Base-by-base conservation (phyloP, 2,888 invertebrate species). In the Frankliniella fusca region DNA sequence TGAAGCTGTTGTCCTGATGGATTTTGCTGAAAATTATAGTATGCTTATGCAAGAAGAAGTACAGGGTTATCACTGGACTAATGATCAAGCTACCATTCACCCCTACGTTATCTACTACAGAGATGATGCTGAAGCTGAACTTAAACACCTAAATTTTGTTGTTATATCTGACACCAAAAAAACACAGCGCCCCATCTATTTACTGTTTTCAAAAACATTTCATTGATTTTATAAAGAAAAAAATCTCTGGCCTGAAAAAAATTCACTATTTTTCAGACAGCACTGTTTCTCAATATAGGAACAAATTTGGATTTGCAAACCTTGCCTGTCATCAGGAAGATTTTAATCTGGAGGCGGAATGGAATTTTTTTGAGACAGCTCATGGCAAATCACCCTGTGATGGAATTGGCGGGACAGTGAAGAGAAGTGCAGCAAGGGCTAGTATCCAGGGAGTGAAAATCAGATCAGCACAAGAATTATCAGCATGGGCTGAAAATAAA, bases 401-500 rank as follows among this genome's bases (percentile, higher is more conserved):
- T 80, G 83, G 79, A 76, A 80, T 82, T 48, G 84, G 83, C n/a
- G 84, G 84, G 23, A 82, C 83, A n/a, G 49, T 84, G 10, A 84
- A 85, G 38, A 38, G 38, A 38, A 3, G 38, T 38, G 38, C 38
- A 38, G 38, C 38, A 38, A 38, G 38, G 38, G 38, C 38, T 3
- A 38, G 38, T 5, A 38, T 38, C 5, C 38, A 38, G 5, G 38
- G 38, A 3, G 5, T 3, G 38, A 38, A 38, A 5, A 38, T 38
- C 38, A 38, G 38, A 38, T 38, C 38, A 38, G 38, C 38, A 3
- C 38, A 5, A 38, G 38, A 38, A 38, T 5, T 38, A 3, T 38
- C 2, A 3, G 38, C 2, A 38, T 38, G 38, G 38, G 38, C 38
- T 38, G 38, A 38, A 38, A 38, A 38, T 3, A 38, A 38, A 38